These are phyloP conservation scores for Dermochelys coriacea DNA, from an alignment of 2,797 vertebrate species.

Conservation along the genomic window DNA sequence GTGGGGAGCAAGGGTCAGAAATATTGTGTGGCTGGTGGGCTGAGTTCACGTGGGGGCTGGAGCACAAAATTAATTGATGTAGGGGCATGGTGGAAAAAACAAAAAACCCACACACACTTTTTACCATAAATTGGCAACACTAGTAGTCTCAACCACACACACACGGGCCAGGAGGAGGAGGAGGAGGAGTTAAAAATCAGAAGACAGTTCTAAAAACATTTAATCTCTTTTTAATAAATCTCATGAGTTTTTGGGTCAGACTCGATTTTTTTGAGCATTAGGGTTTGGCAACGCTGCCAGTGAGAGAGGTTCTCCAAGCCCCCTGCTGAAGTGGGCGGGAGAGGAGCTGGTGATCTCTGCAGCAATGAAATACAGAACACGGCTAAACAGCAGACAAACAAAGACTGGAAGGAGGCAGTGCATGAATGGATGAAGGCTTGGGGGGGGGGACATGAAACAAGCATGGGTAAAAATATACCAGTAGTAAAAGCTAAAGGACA, in stretches of 20 bases:
- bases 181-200: neutral
- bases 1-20: neutral
- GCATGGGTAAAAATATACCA: neutral
- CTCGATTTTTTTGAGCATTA: neutral
- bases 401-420: neutral
- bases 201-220: neutral
- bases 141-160: neutral
- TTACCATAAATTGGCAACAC: neutral
- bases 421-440: neutral
- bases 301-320: neutral
- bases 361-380: neutral
- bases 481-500: neutral
- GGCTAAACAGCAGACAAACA: neutral
- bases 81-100: neutral
- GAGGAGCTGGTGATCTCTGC: neutral
- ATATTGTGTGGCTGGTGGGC: neutral
- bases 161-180: neutral
- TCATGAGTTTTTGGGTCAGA: neutral
- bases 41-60: neutral
- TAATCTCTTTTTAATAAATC: neutral
- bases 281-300: neutral
- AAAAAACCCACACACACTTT: neutral
- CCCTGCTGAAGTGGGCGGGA: neutral
- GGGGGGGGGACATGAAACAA: neutral
- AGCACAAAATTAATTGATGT: neutral